A percentile compares a stretch with the other conserved stretches of the same genome.
Evolutionary conservation across 2,888 invertebrate genomes (phyloP).

Genomic region (Laothoe populi): DNA sequence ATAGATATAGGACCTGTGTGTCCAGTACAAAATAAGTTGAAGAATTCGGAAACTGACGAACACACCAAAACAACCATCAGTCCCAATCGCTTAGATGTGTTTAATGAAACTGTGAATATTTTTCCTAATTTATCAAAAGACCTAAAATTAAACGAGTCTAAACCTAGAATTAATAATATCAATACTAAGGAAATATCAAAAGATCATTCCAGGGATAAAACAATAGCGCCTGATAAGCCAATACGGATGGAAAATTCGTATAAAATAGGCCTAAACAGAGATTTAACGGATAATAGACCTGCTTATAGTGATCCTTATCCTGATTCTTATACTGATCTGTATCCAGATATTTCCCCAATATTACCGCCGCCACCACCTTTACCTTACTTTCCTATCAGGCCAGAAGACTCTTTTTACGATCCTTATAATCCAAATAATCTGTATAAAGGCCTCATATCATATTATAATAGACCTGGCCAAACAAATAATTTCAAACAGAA

Average conservation of each 20-base stretch:
- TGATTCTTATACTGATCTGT: neutral
- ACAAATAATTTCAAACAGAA: slow-evolving; percentile 26
- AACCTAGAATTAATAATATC: neutral
- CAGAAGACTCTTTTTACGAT: slow-evolving; percentile 23
- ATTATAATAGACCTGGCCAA: neutral
- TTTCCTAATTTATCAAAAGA: slow-evolving; percentile 54
- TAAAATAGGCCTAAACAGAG: neutral
- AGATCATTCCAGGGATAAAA: neutral
- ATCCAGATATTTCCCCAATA: slow-evolving; percentile 27
- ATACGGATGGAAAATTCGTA: neutral
- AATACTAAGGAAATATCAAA: neutral
- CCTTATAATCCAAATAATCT: neutral
- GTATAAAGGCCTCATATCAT: neutral
- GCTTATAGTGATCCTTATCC: slow-evolving; percentile 18
- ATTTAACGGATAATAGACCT: slow-evolving; percentile 31
- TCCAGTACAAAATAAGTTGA: slow-evolving; percentile 38
- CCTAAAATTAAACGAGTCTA: neutral
- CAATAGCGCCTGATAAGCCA: neutral
- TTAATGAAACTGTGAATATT: slow-evolving; percentile 63
- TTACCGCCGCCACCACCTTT: slow-evolving; percentile 19
- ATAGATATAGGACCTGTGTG: slow-evolving; percentile 45
- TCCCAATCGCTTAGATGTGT: slow-evolving; percentile 49
- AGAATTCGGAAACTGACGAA: slow-evolving; percentile 43
- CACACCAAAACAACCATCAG: slow-evolving; percentile 39
- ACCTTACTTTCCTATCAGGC: slow-evolving; percentile 22